A percentile compares a stretch with the other conserved stretches of the same genome.
phyloP scores from a whole-genome alignment of 1,140 invertebrate species.

The Tribolium madens region DNA sequence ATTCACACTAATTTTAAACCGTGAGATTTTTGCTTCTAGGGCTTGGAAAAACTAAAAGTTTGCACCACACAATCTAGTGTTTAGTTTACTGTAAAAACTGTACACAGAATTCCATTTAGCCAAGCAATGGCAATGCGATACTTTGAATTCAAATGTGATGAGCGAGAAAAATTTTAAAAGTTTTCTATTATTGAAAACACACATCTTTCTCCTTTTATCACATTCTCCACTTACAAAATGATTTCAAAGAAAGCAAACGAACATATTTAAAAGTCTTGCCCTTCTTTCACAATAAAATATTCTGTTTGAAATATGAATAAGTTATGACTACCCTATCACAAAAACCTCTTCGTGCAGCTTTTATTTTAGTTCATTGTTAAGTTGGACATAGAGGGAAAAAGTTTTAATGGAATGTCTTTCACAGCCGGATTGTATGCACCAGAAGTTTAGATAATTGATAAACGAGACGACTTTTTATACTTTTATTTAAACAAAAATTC shows the following conservation, averaged over 20 bases:
- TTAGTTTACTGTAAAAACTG: no score
- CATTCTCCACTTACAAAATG: not conserved
- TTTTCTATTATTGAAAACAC: not conserved
- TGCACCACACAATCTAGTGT: no score
- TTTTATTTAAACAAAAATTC: no score
- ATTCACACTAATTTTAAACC: no score
- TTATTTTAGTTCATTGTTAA: not conserved
- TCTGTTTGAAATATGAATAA: not conserved
- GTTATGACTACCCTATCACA: not conserved
- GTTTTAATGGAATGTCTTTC: not conserved
- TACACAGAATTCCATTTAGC: no score
- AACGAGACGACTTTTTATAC: not conserved
- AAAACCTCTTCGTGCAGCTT: not conserved
- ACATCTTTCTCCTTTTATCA: not conserved
- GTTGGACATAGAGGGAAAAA: not conserved
- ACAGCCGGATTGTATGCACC: not conserved
- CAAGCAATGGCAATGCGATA: no score
- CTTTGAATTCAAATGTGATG: no score
- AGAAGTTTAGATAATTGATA: not conserved
- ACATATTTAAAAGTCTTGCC: no score
- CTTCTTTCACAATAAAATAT: no score
- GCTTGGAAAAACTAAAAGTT: no score
- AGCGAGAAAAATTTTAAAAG: not conserved
- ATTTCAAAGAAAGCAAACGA: no score
- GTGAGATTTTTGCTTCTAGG: no score